Conservation (phyloP, 1,140 invertebrate species). For the Drosophila lacertosa region DNA sequence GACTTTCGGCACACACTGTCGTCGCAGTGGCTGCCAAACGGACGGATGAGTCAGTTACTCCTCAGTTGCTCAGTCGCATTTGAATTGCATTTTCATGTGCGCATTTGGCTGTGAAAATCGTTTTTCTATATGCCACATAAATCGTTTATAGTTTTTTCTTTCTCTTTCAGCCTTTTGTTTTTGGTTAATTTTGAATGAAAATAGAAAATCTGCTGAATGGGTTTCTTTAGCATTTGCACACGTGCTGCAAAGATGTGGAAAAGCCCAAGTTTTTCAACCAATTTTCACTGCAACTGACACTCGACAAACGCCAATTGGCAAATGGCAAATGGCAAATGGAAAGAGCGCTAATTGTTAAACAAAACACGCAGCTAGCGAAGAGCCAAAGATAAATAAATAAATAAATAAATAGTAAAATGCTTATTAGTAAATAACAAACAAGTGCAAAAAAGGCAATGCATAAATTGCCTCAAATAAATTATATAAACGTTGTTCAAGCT, state of each 20-base stretch:
- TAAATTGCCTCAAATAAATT: conserved; percentile 30
- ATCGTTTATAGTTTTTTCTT: conserved; percentile 48
- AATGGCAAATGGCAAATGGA: conserved; percentile 37
- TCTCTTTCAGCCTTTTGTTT: conserved; percentile 14
- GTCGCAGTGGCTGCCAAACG: conserved; percentile 47
- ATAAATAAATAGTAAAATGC: conserved; percentile 37
- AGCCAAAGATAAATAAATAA: conserved; percentile 33
- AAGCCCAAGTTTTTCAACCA: conserved; percentile 39
- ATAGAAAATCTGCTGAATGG: conserved; percentile 14
- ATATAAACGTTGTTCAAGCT: conserved; percentile 18
- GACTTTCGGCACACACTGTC: conserved; percentile 67
- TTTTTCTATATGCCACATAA: conserved; percentile 49
- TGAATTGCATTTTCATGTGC: conserved; percentile 69
- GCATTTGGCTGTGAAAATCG: conserved; percentile 73
- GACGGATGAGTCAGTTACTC: conserved; percentile 43
- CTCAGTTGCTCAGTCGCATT: conserved; percentile 24
- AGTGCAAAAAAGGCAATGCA: conserved; percentile 29
- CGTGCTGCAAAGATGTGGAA: conserved; percentile 38
- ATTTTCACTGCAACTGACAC: conserved; percentile 35
- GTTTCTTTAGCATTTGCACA: conserved; percentile 15
- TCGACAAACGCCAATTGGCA: conserved; percentile 39
- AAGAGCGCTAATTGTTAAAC: conserved; percentile 62
- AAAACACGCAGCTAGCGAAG: conserved; percentile 56
- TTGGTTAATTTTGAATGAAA: conserved; percentile 44
- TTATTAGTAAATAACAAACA: conserved; percentile 32